Evolutionary conservation across 2,797 vertebrate genomes (phyloP).

Genomic region (Notamacropus eugenii): DNA sequence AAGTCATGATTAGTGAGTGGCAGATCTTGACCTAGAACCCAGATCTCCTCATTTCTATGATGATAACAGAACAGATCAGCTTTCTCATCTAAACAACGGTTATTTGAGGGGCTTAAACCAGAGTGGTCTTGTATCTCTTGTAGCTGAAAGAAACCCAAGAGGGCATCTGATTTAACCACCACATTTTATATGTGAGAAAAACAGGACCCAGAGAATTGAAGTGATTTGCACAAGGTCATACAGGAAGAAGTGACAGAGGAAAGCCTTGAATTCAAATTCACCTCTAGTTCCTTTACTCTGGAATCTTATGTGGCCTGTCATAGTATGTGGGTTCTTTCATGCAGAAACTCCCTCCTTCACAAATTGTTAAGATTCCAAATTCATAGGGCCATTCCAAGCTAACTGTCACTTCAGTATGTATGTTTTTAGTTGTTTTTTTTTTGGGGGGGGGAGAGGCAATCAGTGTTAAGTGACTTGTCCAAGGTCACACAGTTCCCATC

Average conservation of each 20-base stretch:
- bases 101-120: not conserved
- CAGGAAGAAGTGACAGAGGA: not conserved
- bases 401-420: not conserved
- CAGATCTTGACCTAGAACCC: not conserved
- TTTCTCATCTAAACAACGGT: not conserved
- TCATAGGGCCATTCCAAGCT: no score
- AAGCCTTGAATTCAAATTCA: not conserved
- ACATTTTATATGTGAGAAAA: not conserved
- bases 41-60: not conserved
- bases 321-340: not conserved
- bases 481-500: no score
- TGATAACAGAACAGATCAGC: not conserved
- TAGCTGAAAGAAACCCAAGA: not conserved
- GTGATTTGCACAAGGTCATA: not conserved
- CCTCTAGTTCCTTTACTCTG: not conserved
- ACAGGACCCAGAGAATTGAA: not conserved
- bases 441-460: no score
- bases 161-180: not conserved
- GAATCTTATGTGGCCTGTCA: not conserved
- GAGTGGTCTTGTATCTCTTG: not conserved
- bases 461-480: no score
- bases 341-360: not conserved
- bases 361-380: no score
- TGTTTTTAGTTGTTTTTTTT: not conserved
- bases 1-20: not conserved